These are phyloP conservation scores for Ricordea florida DNA, from an alignment of 92 coral and sea anemone species.

Conservation along the genomic window DNA sequence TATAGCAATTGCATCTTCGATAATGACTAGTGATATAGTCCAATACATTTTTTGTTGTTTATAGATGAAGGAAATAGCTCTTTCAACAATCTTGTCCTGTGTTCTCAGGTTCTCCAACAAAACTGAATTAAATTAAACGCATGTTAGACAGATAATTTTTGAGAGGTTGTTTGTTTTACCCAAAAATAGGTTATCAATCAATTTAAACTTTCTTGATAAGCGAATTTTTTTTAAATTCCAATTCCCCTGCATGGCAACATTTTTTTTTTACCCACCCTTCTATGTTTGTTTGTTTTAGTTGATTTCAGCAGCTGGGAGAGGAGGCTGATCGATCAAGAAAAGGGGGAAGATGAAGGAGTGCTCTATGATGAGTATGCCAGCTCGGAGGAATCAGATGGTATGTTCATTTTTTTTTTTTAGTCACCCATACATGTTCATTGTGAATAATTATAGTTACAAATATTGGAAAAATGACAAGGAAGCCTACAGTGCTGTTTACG, in stretches of 20 bases:
- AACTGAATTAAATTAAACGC: too few relatives aligned
- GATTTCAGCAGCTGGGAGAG: slow-evolving; percentile 79
- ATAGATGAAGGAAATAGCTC: too few relatives aligned
- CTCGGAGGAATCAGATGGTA: slow-evolving; percentile 89
- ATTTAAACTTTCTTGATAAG: not conserved
- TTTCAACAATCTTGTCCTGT: too few relatives aligned
- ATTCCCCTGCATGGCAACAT: too few relatives aligned
- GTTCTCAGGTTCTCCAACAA: too few relatives aligned
- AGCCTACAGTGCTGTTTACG: too few relatives aligned
- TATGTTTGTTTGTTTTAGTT: slow-evolving; percentile 21
- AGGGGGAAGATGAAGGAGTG: slow-evolving; percentile 77
- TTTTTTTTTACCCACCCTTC: not conserved
- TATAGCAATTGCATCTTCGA: too few relatives aligned
- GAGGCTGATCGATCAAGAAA: slow-evolving; percentile 58
- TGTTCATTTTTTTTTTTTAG: not conserved
- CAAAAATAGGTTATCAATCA: too few relatives aligned
- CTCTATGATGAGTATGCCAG: slow-evolving; percentile 65
- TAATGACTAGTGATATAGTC: too few relatives aligned
- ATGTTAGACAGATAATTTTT: too few relatives aligned
- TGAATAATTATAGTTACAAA: not conserved
- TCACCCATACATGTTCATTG: not conserved
- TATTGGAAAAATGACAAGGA: not conserved
- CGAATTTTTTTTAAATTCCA: not conserved
- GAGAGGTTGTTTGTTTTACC: too few relatives aligned
- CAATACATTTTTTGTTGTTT: too few relatives aligned